Evolutionary conservation across 2,888 invertebrate genomes (phyloP), one percentile per base, ranked within the genome.

Genomic region (Macrosoma leucophasiata): DNA sequence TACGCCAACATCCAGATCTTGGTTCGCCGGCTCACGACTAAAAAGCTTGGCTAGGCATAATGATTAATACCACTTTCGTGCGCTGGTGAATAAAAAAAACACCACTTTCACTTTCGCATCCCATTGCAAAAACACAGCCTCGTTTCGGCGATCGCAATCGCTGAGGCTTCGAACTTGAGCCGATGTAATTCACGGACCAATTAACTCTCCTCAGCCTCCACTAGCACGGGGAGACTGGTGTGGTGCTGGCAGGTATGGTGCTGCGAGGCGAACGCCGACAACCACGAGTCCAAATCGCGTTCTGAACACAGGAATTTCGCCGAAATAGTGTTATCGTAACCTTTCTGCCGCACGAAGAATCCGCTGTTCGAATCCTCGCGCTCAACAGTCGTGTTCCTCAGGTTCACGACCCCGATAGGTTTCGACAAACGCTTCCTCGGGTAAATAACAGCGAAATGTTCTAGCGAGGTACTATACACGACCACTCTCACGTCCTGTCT

Each of bases 401-500:
- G 62, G 60, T 89, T 89, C 21, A 89, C 76, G 2, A 89, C 89
- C 0, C 88, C 88, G 19, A 87, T 67, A 0, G 89, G 86, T 44
- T 88, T 86, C 42, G 88, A 85, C 7, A 89, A 74, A 52, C 88
- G 86, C 66, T 88, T 88, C 61, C 88, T 86, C 4, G 89, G 89
- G 46, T 88, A 89, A 15, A 89, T 85, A 4, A 89, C 89, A 1
- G 88, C 88, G 52, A 89, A 89, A 52, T 89, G 89, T 55, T 89
- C 89, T 55, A 88, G 65, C 25, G 88, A 86, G 3, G 89, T 89
- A 40, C 85, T 77, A 60, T 89, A 89, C 13, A 89, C 89, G 50
- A 88, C 87, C 43, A 88, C 88, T 51, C 89, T 81, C 3, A 89
- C 88, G 42, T 86, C 82, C 61, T 88, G 89, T 10, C 87, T 75